These are phyloP conservation scores for Campylomormyrus numenius DNA, from an alignment of 2,113 vertebrate species.

Conservation along the genomic window DNA sequence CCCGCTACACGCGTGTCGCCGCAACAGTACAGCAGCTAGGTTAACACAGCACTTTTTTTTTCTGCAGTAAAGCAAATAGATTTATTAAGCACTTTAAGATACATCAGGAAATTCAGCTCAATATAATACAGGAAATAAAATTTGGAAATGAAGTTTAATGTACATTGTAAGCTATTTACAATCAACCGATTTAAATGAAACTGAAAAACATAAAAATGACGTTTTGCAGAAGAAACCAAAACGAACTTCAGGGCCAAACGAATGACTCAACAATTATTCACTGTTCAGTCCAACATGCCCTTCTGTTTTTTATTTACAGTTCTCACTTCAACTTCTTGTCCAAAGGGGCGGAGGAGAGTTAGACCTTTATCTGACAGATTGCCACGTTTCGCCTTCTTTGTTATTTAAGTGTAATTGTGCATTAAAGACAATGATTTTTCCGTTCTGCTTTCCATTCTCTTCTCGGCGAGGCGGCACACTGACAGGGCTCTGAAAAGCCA, in stretches of 20 bases:
- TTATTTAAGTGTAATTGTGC: conserved; percentile 41
- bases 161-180: conserved; percentile 96
- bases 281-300: conserved; percentile 39
- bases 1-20: neutral
- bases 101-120: conserved; percentile 81
- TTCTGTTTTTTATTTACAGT: conserved; percentile 22
- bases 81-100: conserved; percentile 99
- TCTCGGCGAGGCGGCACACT: conserved; percentile 42
- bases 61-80: conserved; percentile 98
- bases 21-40: neutral
- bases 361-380: conserved; percentile 38
- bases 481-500: conserved; percentile 50
- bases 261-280: conserved; percentile 48
- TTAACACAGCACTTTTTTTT: conserved; percentile 15
- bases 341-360: conserved; percentile 4
- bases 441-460: conserved; percentile 14
- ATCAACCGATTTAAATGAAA: conserved; percentile 66
- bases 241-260: conserved; percentile 45
- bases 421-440: conserved; percentile 41
- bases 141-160: conserved; percentile 90
- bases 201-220: conserved; percentile 62
- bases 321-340: conserved; percentile 33
- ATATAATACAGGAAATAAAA: conserved; percentile 96
- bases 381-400: conserved; percentile 40
- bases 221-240: conserved; percentile 64